Percentiles rank a stretch among this genome's conserved stretches.
These are phyloP conservation scores for Parambassis ranga DNA, from an alignment of 2,797 vertebrate species.

Conservation along the genomic window DNA sequence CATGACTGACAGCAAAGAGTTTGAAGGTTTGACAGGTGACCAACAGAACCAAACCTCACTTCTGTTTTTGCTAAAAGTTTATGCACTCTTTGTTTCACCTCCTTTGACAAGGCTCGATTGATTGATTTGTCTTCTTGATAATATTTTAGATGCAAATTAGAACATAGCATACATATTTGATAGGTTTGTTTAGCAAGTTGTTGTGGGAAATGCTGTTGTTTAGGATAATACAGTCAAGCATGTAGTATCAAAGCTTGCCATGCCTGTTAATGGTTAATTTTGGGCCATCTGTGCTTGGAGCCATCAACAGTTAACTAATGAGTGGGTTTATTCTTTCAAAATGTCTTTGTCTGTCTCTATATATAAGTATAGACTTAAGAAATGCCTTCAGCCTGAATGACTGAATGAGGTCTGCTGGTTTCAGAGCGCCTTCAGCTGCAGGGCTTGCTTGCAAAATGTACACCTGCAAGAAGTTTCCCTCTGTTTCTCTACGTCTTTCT, in stretches of 20 bases:
- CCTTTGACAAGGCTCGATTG: too few relatives aligned
- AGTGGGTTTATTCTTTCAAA: too few relatives aligned
- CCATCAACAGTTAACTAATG: too few relatives aligned
- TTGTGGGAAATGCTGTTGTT: too few relatives aligned
- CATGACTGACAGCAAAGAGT: accelerated
- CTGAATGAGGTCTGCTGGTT: constrained; percentile 44
- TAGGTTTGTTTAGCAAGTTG: too few relatives aligned
- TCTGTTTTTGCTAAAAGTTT: neutral
- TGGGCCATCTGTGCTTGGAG: neutral
- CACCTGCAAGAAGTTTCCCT: constrained; percentile 32
- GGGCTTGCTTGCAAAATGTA: constrained; percentile 8
- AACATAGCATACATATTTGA: too few relatives aligned
- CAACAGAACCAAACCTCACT: neutral
- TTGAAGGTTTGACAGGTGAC: neutral
- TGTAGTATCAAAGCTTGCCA: neutral
- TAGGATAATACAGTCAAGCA: too few relatives aligned
- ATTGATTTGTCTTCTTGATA: too few relatives aligned
- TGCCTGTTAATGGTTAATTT: neutral
- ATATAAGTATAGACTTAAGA: neutral
- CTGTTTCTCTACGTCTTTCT: constrained; percentile 7
- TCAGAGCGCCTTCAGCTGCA: neutral
- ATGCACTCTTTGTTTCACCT: too few relatives aligned
- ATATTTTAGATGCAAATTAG: too few relatives aligned
- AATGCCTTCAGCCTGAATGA: constrained; percentile 25
- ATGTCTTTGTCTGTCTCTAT: neutral